Evolutionary conservation across 2,797 vertebrate species (phyloP).

Genomic region (Lutjanus argentimaculatus): DNA sequence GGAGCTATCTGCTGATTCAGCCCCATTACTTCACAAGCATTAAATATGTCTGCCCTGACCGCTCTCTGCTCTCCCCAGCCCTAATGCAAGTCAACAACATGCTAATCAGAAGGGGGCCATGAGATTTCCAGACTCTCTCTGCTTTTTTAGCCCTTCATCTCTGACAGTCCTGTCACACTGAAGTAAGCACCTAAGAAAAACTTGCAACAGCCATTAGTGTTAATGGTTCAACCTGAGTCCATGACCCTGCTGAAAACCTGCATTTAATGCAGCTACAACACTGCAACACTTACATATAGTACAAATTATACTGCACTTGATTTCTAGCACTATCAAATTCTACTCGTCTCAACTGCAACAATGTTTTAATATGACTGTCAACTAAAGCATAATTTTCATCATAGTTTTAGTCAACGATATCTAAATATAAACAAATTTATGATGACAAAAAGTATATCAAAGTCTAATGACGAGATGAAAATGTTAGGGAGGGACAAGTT

Average conservation of each 20-base stretch:
- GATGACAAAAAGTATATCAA: too few relatives aligned
- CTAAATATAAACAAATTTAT: too few relatives aligned
- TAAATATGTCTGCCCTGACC: slow-evolving; percentile 90
- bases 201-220: slow-evolving; percentile 55
- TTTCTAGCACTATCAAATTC: neutral
- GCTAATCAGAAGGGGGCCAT: slow-evolving; percentile 85
- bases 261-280: slow-evolving; percentile 26
- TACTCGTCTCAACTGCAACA: neutral
- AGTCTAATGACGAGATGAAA: too few relatives aligned
- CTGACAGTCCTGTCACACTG: slow-evolving; percentile 50
- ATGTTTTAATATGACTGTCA: slow-evolving; percentile 4
- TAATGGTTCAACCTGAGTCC: slow-evolving; percentile 51
- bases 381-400: too few relatives aligned
- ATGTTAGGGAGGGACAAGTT: too few relatives aligned
- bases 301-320: neutral
- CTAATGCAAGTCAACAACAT: slow-evolving; percentile 86
- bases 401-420: too few relatives aligned
- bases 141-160: slow-evolving; percentile 58
- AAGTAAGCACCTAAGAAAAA: slow-evolving; percentile 50
- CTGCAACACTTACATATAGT: neutral
- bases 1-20: slow-evolving; percentile 92
- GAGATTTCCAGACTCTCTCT: slow-evolving; percentile 71
- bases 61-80: slow-evolving; percentile 77
- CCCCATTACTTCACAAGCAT: slow-evolving; percentile 91
- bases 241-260: slow-evolving; percentile 47